Percentiles rank a stretch among this genome's conserved stretches.
These are phyloP conservation scores for Hyperopisus bebe DNA, from an alignment of 2,113 vertebrate species.

Conservation along the genomic window DNA sequence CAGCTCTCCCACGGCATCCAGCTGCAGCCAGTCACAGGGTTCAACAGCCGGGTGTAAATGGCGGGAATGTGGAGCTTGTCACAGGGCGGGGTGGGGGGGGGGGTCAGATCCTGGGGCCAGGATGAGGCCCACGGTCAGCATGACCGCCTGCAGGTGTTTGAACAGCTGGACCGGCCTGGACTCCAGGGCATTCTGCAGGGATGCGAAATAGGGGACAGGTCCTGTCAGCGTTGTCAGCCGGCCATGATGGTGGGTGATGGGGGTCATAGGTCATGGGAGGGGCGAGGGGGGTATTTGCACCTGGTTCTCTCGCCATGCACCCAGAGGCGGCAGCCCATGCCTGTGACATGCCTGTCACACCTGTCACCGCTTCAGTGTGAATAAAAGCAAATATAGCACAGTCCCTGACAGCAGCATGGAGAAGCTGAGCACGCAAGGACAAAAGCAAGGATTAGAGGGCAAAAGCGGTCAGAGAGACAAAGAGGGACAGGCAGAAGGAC, in stretches of 20 bases:
- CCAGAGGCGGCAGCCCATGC: constrained; percentile 18
- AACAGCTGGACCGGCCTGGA: constrained; percentile 51
- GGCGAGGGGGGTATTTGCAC: constrained; percentile 21
- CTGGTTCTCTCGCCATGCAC: constrained; percentile 16
- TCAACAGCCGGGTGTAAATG: constrained; percentile 38
- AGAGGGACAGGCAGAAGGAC: background rate
- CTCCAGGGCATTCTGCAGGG: constrained; percentile 45
- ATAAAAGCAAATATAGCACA: constrained; percentile 27
- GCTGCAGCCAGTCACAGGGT: constrained; percentile 40
- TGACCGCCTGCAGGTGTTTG: constrained; percentile 57
- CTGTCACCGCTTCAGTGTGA: constrained; percentile 10
- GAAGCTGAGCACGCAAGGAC: constrained; percentile 15
- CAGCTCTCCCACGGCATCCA: constrained; percentile 45
- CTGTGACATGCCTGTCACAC: constrained; percentile 22
- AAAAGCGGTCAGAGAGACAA: background rate
- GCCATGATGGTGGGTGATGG: background rate
- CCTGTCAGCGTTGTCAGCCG: constrained; percentile 20
- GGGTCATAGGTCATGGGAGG: constrained; percentile 28
- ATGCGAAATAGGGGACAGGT: background rate
- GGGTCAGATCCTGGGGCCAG: constrained; percentile 41
- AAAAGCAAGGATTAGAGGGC: constrained; percentile 29
- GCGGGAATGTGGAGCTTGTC: constrained; percentile 29
- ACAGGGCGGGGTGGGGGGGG: constrained; percentile 20
- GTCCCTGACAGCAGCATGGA: constrained; percentile 9
- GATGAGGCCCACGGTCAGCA: constrained; percentile 47